These are phyloP conservation scores for Philopotamus ludificatus DNA, from an alignment of 1,140 invertebrate species.

Conservation along the genomic window DNA sequence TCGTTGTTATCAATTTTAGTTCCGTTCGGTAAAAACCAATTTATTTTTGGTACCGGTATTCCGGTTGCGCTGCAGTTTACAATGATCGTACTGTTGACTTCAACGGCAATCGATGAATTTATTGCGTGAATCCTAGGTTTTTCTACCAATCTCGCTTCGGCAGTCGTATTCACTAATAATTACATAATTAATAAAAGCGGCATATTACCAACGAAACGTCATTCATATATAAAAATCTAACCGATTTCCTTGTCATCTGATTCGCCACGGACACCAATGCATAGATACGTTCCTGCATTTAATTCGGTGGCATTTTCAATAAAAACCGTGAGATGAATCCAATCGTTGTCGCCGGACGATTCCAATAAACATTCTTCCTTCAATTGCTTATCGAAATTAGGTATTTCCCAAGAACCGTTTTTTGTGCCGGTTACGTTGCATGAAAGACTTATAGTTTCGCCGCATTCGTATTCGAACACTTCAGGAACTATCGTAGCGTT, in stretches of 20 bases:
- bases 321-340: background rate
- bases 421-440: background rate
- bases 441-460: background rate
- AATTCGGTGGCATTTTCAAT: constrained; percentile 16
- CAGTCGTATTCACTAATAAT: background rate
- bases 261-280: background rate
- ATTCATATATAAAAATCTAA: background rate
- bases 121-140: background rate
- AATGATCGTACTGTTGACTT: constrained; percentile 2
- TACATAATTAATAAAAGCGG: too few species aligned
- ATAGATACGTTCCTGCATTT: constrained; percentile 9
- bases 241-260: background rate
- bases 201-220: too few species aligned
- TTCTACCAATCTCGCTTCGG: constrained; percentile 4
- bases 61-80: constrained; percentile 7
- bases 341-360: background rate
- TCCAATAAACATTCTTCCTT: background rate
- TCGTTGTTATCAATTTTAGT: background rate
- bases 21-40: background rate
- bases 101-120: background rate
- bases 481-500: background rate
- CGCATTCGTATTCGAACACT: background rate
- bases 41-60: constrained; percentile 11
- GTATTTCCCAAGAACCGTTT: background rate
- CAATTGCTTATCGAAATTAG: background rate